These are phyloP conservation scores for Gallirallus australis DNA, from an alignment of 2,797 vertebrate species.

Conservation along the genomic window DNA sequence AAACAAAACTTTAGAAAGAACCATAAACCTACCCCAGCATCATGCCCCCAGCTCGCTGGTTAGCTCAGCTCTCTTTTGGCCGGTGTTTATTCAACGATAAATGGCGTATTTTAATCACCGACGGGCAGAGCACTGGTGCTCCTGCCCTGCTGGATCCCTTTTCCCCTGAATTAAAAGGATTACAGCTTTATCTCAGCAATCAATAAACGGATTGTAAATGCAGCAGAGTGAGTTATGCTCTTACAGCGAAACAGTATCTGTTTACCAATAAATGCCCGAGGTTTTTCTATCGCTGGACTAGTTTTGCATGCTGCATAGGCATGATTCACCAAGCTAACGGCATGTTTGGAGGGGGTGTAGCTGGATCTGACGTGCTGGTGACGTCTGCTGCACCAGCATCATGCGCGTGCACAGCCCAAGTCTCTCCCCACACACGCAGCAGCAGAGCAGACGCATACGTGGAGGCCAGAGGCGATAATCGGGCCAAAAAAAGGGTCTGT, in stretches of 20 bases:
- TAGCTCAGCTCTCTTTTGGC: neutral
- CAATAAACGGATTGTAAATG: neutral
- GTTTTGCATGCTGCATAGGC: constrained; percentile 24
- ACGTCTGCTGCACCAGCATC: constrained; percentile 10
- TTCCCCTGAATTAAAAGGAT: constrained; percentile 5
- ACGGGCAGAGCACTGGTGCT: neutral
- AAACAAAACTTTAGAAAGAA: constrained; percentile 32
- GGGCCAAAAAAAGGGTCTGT: neutral
- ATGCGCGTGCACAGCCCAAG: neutral
- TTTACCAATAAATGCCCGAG: constrained; percentile 22
- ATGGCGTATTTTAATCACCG: neutral
- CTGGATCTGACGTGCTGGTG: constrained; percentile 26
- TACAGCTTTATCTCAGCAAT: constrained; percentile 39
- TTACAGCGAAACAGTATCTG: neutral
- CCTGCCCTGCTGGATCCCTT: neutral
- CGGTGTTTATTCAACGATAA: neutral
- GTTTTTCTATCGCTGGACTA: neutral
- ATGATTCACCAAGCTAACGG: constrained; percentile 11
- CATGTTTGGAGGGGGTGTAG: neutral
- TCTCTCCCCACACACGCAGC: neutral
- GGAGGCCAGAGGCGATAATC: neutral
- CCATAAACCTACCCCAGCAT: neutral
- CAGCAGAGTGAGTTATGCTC: constrained; percentile 11
- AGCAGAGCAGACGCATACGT: neutral
- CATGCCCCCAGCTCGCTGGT: neutral